Evolutionary conservation across 1,140 invertebrate genomes (phyloP).

Genomic region (Idris sp.): DNA sequence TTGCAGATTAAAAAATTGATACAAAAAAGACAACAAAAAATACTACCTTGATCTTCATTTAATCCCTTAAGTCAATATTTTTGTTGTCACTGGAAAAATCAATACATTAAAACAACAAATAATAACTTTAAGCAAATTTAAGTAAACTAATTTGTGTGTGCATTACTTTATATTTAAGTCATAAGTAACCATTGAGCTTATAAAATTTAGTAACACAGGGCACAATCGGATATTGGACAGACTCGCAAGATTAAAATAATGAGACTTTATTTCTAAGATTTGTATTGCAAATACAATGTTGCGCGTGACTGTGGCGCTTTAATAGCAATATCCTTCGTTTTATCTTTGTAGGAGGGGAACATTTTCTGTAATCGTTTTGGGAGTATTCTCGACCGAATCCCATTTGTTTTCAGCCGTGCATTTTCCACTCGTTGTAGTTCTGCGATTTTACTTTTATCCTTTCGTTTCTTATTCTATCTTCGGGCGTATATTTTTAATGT

Average conservation of each 20-base stretch:
- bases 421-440: slow-evolving; percentile 34
- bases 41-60: too few species aligned
- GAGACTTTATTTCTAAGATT: slow-evolving; percentile 57
- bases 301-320: slow-evolving; percentile 50
- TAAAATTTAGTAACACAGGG: slow-evolving; percentile 22
- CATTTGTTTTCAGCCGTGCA: slow-evolving; percentile 47
- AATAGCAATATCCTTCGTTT: slow-evolving; percentile 50
- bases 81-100: too few species aligned
- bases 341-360: slow-evolving; percentile 20
- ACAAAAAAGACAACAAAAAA: too few species aligned
- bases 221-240: slow-evolving; percentile 39
- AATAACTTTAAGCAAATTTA: too few species aligned
- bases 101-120: too few species aligned
- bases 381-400: slow-evolving; percentile 30
- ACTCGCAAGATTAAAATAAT: slow-evolving; percentile 46
- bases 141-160: too few species aligned
- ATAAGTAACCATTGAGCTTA: slow-evolving; percentile 33
- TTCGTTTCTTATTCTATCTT: slow-evolving; percentile 58
- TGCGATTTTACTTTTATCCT: slow-evolving; percentile 46
- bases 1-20: too few species aligned
- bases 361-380: slow-evolving; percentile 48
- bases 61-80: too few species aligned
- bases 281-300: slow-evolving; percentile 53
- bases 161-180: background rate
- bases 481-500: slow-evolving; percentile 50